Conservation (phyloP, 1,140 invertebrate species). For the Dendrolimus kikuchii region DNA sequence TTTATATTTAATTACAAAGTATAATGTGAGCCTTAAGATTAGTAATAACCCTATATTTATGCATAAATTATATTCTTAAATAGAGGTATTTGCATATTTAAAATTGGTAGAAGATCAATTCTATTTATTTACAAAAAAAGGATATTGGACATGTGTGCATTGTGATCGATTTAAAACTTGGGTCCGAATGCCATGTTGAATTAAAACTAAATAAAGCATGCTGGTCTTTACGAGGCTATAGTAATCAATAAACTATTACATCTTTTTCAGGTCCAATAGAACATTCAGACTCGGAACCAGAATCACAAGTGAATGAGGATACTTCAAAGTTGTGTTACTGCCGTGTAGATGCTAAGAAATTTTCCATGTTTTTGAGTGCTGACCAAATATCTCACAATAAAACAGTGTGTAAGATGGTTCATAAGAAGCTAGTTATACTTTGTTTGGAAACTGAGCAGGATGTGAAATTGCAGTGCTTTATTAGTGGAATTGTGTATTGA, state of each 20-base stretch:
- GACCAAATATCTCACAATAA: constrained; percentile 57
- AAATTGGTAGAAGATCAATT: no score
- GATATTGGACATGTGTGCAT: no score
- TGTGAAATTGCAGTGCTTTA: constrained; percentile 65
- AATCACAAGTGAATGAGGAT: constrained; percentile 51
- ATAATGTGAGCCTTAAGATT: no score
- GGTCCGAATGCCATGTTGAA: no score
- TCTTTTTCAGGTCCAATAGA: constrained; percentile 49
- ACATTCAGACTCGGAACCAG: constrained; percentile 60
- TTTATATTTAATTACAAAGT: no score
- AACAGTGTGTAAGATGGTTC: constrained; percentile 59
- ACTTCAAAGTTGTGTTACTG: constrained; percentile 44
- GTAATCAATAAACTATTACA: background rate
- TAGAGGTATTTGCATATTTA: no score
- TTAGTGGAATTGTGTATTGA: constrained; percentile 62
- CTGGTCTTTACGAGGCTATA: no score
- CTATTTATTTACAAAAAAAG: no score
- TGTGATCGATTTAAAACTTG: no score
- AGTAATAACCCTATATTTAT: no score
- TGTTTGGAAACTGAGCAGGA: constrained; percentile 60
- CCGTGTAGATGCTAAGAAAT: constrained; percentile 60
- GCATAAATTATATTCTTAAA: no score
- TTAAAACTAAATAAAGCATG: no score
- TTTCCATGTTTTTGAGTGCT: constrained; percentile 62
- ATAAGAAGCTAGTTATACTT: constrained; percentile 55